Conservation (phyloP, 2,797 vertebrate genomes). For the Mormyrus hasselquistii region DNA sequence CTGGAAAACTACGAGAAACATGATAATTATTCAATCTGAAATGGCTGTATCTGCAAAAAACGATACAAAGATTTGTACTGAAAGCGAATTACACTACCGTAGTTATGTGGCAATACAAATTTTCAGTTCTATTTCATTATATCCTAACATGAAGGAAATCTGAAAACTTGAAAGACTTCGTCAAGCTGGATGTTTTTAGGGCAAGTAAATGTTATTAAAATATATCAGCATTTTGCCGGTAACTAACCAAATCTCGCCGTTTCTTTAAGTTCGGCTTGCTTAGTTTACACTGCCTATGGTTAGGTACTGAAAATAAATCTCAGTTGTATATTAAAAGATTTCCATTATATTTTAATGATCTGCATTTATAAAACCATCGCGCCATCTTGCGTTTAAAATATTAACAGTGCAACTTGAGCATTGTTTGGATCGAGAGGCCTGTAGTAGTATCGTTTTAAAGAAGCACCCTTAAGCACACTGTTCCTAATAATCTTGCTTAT, state of each 20-base stretch:
- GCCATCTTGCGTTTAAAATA: not conserved
- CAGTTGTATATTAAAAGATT: not conserved
- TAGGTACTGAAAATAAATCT: not conserved
- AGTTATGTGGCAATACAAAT: not conserved
- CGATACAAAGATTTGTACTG: not conserved
- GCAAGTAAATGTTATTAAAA: not conserved
- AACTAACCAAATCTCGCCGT: not conserved
- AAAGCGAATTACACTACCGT: not conserved
- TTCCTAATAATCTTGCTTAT: not conserved
- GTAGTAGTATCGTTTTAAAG: not conserved
- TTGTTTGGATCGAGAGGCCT: not conserved
- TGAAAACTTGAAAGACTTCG: not conserved
- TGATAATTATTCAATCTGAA: not conserved
- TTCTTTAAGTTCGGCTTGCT: not conserved
- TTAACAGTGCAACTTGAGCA: not conserved
- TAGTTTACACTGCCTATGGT: not conserved
- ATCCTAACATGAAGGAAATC: not conserved
- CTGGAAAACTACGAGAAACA: not conserved
- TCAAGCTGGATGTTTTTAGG: not conserved
- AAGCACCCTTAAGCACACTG: not conserved
- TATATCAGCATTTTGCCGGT: not conserved
- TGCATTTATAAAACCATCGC: not conserved
- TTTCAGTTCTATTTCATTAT: not conserved
- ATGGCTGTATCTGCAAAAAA: not conserved
- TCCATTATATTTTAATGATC: not conserved